Evolutionary conservation across 1,140 invertebrate species (phyloP).

Genomic region (Temnothorax longispinosus): DNA sequence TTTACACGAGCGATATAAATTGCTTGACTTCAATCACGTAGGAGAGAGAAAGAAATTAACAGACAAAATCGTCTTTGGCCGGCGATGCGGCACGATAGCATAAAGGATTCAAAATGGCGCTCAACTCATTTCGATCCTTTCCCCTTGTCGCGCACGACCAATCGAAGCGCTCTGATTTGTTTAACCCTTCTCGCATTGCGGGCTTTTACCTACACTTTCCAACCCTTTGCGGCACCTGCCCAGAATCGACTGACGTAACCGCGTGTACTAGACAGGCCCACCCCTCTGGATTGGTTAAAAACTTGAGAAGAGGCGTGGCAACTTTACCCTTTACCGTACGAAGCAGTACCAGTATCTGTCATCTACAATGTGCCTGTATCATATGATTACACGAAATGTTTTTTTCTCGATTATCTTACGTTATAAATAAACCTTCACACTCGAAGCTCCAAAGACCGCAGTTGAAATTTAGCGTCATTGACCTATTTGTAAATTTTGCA

Average conservation of each 20-base stretch:
- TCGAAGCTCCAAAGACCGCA: background rate
- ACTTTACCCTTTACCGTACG: slow-evolving; percentile 69
- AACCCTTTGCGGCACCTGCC: slow-evolving; percentile 79
- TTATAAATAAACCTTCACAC: background rate
- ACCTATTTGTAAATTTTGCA: background rate
- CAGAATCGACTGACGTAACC: slow-evolving; percentile 77
- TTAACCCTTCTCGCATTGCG: slow-evolving; percentile 77
- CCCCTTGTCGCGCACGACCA: slow-evolving; percentile 61
- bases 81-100: background rate
- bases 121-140: slow-evolving; percentile 60
- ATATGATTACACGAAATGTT: background rate
- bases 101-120: slow-evolving; percentile 63
- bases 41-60: slow-evolving; percentile 60
- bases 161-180: slow-evolving; percentile 76
- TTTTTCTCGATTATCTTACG: background rate
- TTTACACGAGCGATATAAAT: background rate
- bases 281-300: slow-evolving; percentile 75
- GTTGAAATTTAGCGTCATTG: background rate
- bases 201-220: background rate
- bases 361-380: background rate
- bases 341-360: slow-evolving; percentile 13
- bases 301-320: slow-evolving; percentile 74
- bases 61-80: slow-evolving; percentile 25
- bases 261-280: slow-evolving; percentile 74
- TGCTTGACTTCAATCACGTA: background rate